Conservation (phyloP, 2,113 vertebrate genomes). For the Recurvirostra avosetta region DNA sequence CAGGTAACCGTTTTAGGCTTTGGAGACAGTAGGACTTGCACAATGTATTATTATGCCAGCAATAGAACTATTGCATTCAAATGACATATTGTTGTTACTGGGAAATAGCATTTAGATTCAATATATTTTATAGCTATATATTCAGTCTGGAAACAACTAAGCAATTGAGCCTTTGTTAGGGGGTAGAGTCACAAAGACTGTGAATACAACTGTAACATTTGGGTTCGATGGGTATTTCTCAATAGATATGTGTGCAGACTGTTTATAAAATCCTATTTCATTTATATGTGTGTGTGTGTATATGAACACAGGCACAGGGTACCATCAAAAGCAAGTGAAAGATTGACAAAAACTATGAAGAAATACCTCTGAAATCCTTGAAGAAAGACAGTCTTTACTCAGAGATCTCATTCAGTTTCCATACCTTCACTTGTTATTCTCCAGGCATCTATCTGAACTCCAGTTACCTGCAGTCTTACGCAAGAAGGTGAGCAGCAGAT, state of each 20-base stretch:
- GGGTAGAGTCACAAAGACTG: not conserved
- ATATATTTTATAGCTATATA: not conserved
- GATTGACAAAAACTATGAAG: not conserved
- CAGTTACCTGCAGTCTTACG: rapidly evolving
- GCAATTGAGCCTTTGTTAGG: not conserved
- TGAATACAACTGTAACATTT: not conserved
- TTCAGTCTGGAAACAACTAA: not conserved
- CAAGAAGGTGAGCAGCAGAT: not conserved
- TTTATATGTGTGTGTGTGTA: not conserved
- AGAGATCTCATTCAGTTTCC: not conserved
- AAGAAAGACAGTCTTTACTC: not conserved
- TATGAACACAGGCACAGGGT: not conserved
- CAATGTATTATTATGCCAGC: not conserved
- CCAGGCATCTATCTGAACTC: not conserved
- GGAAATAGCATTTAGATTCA: not conserved
- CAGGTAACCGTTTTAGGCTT: not conserved
- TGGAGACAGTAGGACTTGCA: not conserved
- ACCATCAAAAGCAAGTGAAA: not conserved
- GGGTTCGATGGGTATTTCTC: not conserved
- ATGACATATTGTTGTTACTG: not conserved
- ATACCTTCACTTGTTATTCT: not conserved
- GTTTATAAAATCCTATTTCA: not conserved
- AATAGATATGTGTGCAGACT: not conserved
- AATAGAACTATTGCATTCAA: not conserved
- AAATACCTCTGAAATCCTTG: not conserved